Evolutionary conservation across 2,797 vertebrate species (phyloP), one percentile per base, ranked within the genome.

Genomic region (Phataginus tricuspis): DNA sequence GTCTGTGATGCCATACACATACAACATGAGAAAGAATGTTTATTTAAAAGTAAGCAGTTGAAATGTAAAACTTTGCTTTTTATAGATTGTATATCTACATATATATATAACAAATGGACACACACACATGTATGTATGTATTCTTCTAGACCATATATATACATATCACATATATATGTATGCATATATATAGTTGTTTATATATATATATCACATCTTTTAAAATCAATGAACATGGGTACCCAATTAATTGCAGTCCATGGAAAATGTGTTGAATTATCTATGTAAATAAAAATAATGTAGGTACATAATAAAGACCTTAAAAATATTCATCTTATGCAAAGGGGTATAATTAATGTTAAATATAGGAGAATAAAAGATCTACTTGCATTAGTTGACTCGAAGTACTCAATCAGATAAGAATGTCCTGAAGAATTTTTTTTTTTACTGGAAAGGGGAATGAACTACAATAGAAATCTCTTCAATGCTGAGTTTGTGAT

Each of bases 191-290:
- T 27, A 31, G n/a, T 11, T 19, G 2, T 19, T 55, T 23, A 49
- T 29, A 37, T 31, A 59, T 19, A 18, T 37, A 51, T 69, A 45
- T 83, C 3, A 61, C 1, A 79, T 31, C 45, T 91, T 90, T 49
- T 49, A 91, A 78, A 78, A 83, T 57, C 68, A 84, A 31, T 68
- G 1, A 31, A 39, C 19, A 49, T 74, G 3, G 37, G 4, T 27
- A 75, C 37, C 55, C 4, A 34, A 18, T 42, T 94, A 34, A 87
- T 61, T 64, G 18, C 15, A 31, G 4, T 74, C 49, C 18, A 66
- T 49, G 16, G 14, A 90, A 95, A 92, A 72, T 72, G 53, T n/a
- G 42, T 72, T 19, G 69, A 11, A 82, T 55, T 90, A 79, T 34
- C 9, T 61, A 31, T 21, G 23, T 29, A 21, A 85, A 82, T 64